Evolutionary conservation across 1,140 invertebrate species (phyloP).

Genomic region (Scaptomyza montana): DNA sequence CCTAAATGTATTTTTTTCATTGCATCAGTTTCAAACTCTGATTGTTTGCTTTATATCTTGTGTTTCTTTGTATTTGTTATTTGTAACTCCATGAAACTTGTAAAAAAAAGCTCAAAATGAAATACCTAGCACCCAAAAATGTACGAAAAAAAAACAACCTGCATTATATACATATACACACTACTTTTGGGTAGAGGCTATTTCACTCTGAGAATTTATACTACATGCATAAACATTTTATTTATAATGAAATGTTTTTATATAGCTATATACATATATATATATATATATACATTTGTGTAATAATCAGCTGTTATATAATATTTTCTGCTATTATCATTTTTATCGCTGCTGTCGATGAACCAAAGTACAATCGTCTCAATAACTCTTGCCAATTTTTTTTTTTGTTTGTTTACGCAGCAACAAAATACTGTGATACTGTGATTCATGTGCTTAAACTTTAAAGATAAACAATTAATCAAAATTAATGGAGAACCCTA

Average conservation of each 20-base stretch:
- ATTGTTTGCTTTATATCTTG: conserved; percentile 11
- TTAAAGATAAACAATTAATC: conserved; percentile 18
- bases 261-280: neutral
- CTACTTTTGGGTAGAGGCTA: neutral
- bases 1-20: conserved; percentile 22
- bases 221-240: neutral
- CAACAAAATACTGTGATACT: conserved; percentile 77
- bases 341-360: conserved; percentile 45
- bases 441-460: conserved; percentile 43
- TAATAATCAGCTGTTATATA: conserved; percentile 7
- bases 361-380: conserved; percentile 64
- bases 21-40: conserved; percentile 21
- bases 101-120: neutral
- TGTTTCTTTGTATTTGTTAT: conserved; percentile 3
- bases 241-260: conserved; percentile 3
- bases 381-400: conserved; percentile 56
- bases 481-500: conserved; percentile 3
- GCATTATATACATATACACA: no score
- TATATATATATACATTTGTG: conserved; percentile 2
- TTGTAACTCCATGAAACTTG: neutral
- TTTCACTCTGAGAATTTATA: neutral
- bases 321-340: conserved; percentile 4
- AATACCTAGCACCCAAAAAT: neutral
- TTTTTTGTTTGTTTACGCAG: conserved; percentile 45
- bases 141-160: no score